Evolutionary conservation across 2,113 vertebrate genomes (phyloP), one percentile per base, ranked within the genome.

Genomic region (Candoia aspera): DNA sequence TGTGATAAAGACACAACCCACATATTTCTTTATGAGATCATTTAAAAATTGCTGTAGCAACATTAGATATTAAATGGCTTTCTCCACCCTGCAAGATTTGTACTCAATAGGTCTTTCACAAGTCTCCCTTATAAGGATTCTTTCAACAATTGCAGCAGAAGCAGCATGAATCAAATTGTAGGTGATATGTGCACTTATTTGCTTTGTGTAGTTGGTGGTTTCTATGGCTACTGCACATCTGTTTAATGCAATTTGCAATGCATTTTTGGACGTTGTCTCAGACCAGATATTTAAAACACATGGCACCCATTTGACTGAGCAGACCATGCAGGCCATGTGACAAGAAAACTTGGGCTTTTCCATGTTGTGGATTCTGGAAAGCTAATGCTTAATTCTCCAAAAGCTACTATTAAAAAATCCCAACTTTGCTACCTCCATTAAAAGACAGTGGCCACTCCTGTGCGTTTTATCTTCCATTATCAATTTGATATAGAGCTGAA

Each of bases 11-110:
- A 53, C 90, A 96, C 95, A 93, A 92, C 92, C 97, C 96, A 97
- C 97, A 97, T 95, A 90, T 90, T 96, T 96, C 92, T 96, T 96
- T 96, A 96, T 97, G 95, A 95, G 93, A 90, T 96, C 85, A 94
- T 96, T 97, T 96, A 94, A 97, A 96, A 93, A 94, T 85, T 83
- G 87, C 91, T 92, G 92, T 94, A 93, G 93, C 94, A 95, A 95
- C 94, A 95, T 97, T 96, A 97, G 94, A 84, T 93, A 93, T 95
- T 93, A 93, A 93, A 96, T 90, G 92, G 73, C 84, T 97, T 97
- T 96, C 90, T 96, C 94, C n/a, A 33, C 95, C 95, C 93, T 91
- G 92, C 92, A 95, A 92, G 95, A 96, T 95, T 96, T 93, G 73
- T 93, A 53, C 94, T 97, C 86, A 88, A 94, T 85, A 59, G 89